Conservation (phyloP, 1,140 invertebrate species). For the Nymphalis io region DNA sequence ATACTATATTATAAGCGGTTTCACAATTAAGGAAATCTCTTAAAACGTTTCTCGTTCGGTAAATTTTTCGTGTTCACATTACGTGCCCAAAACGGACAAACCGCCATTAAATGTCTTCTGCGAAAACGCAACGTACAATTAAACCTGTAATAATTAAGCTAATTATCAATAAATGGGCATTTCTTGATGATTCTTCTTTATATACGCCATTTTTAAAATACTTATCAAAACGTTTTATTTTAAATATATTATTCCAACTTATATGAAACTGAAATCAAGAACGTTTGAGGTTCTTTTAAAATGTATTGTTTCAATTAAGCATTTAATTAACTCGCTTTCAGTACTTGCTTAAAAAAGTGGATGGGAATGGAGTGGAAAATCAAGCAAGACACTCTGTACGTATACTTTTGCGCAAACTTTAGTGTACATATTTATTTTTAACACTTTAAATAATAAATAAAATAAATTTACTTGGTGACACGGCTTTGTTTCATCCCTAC, state of each 20-base stretch:
- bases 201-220: conserved; percentile 1
- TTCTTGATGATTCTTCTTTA: conserved; percentile 23
- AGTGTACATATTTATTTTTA: no score
- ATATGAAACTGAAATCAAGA: no score
- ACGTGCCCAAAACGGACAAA: conserved; percentile 7
- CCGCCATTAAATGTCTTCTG: conserved; percentile 14
- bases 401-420: no score
- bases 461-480: no score
- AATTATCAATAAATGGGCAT: conserved; percentile 41
- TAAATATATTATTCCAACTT: neutral
- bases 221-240: neutral
- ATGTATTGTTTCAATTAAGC: no score
- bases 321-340: no score
- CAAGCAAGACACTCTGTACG: no score
- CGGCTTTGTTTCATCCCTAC: no score
- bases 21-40: neutral
- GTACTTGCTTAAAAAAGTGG: no score
- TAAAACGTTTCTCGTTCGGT: neutral
- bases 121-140: conserved; percentile 29
- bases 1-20: conserved; percentile 5
- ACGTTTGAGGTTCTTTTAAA: no score
- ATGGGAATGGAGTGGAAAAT: no score
- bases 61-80: conserved; percentile 15
- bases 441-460: no score
- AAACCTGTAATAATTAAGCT: conserved; percentile 38